These are phyloP conservation scores for Cheiracanthium punctorium DNA, from an alignment of 2,888 invertebrate species.

Conservation along the genomic window DNA sequence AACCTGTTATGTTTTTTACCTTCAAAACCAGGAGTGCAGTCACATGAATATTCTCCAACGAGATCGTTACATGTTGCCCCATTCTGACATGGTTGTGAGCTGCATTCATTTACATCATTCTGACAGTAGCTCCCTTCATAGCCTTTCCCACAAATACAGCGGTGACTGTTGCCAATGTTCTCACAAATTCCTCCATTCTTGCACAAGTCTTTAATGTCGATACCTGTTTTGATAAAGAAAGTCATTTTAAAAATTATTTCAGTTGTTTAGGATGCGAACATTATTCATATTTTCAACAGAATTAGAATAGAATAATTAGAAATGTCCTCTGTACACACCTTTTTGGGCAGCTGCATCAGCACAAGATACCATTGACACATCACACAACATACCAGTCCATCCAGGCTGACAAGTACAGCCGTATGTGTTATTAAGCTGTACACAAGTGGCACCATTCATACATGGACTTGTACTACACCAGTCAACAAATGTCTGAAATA, in stretches of 20 bases:
- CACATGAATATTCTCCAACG: slow-evolving; percentile 95
- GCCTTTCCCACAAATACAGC: slow-evolving; percentile 97
- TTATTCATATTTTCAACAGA: no score
- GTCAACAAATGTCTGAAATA: slow-evolving; percentile 80
- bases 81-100: slow-evolving; percentile 93
- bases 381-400: slow-evolving; percentile 95
- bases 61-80: slow-evolving; percentile 97
- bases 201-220: slow-evolving; percentile 86
- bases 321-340: slow-evolving; percentile 72
- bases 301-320: neutral
- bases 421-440: slow-evolving; percentile 88
- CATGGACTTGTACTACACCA: slow-evolving; percentile 92
- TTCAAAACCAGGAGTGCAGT: slow-evolving; percentile 92
- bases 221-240: no score
- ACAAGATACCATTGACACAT: slow-evolving; percentile 88
- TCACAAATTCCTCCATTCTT: slow-evolving; percentile 96
- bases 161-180: slow-evolving; percentile 91
- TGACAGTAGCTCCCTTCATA: slow-evolving; percentile 97
- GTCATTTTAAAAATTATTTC: no score
- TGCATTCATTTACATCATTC: slow-evolving; percentile 96
- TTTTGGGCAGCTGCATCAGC: slow-evolving; percentile 76
- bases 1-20: slow-evolving; percentile 74
- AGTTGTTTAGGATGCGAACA: no score
- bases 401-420: slow-evolving; percentile 90
- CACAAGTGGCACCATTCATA: slow-evolving; percentile 90